Conservation (phyloP, 2,113 vertebrate species). For the zebrafish (Danio rerio) region GRCz12tu NC_133180.1:35836001-35836500, state of each 20-base stretch:
- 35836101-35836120: constrained; percentile 58
- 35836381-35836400: background rate
- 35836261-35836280: background rate
- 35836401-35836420: background rate
- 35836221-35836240: background rate
- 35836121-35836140: background rate
- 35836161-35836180: background rate
- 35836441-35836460: background rate
- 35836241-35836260: background rate
- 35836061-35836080: constrained; percentile 88
- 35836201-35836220: background rate
- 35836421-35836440: background rate
- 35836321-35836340: no score
- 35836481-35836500: no score
- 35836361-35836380: background rate
- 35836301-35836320: background rate
- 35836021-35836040: constrained; percentile 98
- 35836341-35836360: no score
- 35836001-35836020: constrained; percentile 99
- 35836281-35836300: background rate
- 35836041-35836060: constrained; percentile 99
- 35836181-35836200: background rate
- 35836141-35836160: background rate
- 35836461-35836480: background rate
- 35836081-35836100: constrained; percentile 94